Base-by-base conservation (phyloP, 2,888 invertebrate species). In the Chymomyza amoena region DNA sequence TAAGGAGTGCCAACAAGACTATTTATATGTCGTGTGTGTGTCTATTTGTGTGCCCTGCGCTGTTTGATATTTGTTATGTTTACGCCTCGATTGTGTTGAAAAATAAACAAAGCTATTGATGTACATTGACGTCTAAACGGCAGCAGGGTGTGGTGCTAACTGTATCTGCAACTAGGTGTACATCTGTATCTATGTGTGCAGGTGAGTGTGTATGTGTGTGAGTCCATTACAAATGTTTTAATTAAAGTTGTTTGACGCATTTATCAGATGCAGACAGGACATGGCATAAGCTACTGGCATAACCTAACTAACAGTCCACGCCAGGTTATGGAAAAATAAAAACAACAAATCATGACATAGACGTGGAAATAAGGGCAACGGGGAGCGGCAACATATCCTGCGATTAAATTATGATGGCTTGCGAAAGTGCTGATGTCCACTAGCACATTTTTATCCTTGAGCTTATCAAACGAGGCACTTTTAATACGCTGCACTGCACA, bases 221-320 rank as follows among this genome's bases (percentile, higher is more conserved):
- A 64, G 74, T 68, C 28, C 18, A 56, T 32, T 25, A 69, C 78
- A 79, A 79, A 81, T 80, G 87, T 88, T 88, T 84, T 85, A 85
- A 85, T 85, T 85, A 85, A 88, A 85, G 78, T 88, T 84, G 85
- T 78, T 88, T 76, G 70, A 78, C 74, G 78, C 87, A 71, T 84
- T 85, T 85, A 85, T 85, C 84, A 85, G 84, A 85, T 85, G 89
- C 84, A 85, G 84, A 85, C 84, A 84, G 89, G 84, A 87, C 76
- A 77, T 73, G 77, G 72, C 79, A 84, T 64, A 72, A 76, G 73
- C 80, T 45, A 45, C 39, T 45, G 39, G 13, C 13, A 13, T 3
- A 45, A 45, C 10, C 10, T 45, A 45, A 45, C 39, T 45, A 45
- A 45, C 39, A 45, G 39, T 13, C 4, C 13, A 45, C 6, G 20